Conservation (phyloP, 35 echinoderm and acorn worm genomes). For the Eucidaris tribuloides region DNA sequence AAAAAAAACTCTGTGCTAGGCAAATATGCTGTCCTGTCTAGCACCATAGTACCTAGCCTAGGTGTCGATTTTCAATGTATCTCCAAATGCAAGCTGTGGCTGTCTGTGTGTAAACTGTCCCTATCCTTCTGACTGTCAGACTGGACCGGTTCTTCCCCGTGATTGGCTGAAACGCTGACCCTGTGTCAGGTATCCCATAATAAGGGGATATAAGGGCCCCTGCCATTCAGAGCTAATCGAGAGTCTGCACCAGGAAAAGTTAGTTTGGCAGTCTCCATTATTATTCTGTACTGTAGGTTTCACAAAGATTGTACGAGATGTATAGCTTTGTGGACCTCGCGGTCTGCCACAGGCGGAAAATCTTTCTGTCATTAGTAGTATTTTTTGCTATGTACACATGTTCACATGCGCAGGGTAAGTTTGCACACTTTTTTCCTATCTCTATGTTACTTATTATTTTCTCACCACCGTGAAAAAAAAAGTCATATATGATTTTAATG, state of each 20-base stretch:
- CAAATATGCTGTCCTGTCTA: no score
- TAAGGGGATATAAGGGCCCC: conserved; percentile 13
- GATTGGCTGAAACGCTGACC: conserved; percentile 14
- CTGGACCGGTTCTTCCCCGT: conserved; percentile 7
- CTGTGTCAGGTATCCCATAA: conserved; percentile 35
- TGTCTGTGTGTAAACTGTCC: no score
- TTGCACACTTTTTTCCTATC: background rate
- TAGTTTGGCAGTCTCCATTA: conserved; percentile 35
- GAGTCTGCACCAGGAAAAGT: conserved; percentile 28
- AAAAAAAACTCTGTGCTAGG: no score
- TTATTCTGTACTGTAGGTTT: background rate
- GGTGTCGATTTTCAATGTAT: no score
- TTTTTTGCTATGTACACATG: conserved; percentile 12
- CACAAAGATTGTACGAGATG: conserved; percentile 33
- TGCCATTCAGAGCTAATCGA: conserved; percentile 25
- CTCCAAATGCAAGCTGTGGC: no score
- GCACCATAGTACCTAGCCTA: no score
- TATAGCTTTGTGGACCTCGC: conserved; percentile 34
- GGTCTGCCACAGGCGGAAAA: conserved; percentile 23
- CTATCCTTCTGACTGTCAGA: no score
- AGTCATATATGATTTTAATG: background rate
- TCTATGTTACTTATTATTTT: background rate
- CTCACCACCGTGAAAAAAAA: background rate
- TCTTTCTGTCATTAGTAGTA: conserved; percentile 16
- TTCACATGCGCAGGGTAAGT: conserved; percentile 30